Evolutionary conservation across 2,113 vertebrate genomes (phyloP), one percentile per base, ranked within the genome.

Genomic region (Dryoscopus gambensis): DNA sequence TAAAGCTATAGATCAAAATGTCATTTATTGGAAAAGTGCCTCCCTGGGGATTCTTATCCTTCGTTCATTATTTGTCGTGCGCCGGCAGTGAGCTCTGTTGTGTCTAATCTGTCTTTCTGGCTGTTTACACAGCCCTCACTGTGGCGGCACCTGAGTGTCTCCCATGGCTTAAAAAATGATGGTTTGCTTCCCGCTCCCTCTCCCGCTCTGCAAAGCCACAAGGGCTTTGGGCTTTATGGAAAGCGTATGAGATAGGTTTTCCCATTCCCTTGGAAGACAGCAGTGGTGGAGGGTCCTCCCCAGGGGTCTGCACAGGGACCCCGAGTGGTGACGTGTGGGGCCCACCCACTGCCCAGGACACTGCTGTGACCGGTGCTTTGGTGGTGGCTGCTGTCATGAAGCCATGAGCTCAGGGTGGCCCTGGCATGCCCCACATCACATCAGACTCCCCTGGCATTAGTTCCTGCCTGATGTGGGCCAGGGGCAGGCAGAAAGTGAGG

Each of bases 1-100:
- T 81, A 81, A 84, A 95, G 60, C 87, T 60, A 6, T 39, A 75
- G 91, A 95, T 94, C 94, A 87, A 81, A 93, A 39, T 49, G 86
- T 78, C 91, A 44, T 89, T 94, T 91, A 78, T 79, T 65, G 79
- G 91, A 30, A 49, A 84, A 89, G 77, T n/a, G 80, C 77, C 56
- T 95, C 93, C 60, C 81, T 0, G 0, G 91, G 84, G 91, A 79
- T 82, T 31, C 60, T 84, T 22, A 28, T 15, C 81, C 80, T 60
- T 31, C 3, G 5, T 52, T 90, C 74, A 30, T 84, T 80, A 52
- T 76, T 91, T 95, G 93, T 20, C 6, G 6, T 21, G 89, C 27
- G 65, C 89, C 92, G 89, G 30, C 91, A 81, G 84, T 1, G 55
- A 71, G 84, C 77, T 90, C 84, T 46, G 73, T 4, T 49, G 77